Evolutionary conservation across 2,888 invertebrate genomes (phyloP).

Genomic region (Cerceris rybyensis): DNA sequence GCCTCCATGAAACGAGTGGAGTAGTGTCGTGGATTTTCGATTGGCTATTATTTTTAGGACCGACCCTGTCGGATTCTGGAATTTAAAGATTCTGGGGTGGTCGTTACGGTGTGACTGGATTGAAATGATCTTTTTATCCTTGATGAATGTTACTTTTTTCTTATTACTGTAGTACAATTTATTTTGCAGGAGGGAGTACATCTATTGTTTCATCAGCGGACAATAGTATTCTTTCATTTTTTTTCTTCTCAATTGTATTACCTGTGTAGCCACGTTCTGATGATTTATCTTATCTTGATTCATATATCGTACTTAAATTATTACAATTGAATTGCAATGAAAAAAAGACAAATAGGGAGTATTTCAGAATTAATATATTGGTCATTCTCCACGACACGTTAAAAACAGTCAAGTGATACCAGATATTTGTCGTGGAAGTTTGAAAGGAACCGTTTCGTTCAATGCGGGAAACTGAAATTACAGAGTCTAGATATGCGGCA

Average conservation of each 20-base stretch:
- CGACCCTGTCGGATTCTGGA: neutral
- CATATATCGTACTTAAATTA: neutral
- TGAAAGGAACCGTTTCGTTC: slow-evolving; percentile 5
- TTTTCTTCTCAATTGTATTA: too few species aligned
- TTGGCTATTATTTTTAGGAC: slow-evolving; percentile 25
- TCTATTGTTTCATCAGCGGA: too few species aligned
- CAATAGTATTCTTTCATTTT: too few species aligned
- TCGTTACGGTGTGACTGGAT: neutral
- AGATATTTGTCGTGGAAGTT: slow-evolving; percentile 7
- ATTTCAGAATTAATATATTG: neutral
- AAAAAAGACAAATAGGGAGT: neutral
- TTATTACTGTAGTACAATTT: too few species aligned
- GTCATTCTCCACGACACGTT: neutral
- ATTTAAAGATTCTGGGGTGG: neutral
- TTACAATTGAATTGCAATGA: neutral
- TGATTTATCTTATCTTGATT: too few species aligned
- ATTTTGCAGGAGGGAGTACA: too few species aligned
- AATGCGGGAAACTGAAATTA: slow-evolving; percentile 19
- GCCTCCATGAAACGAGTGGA: slow-evolving; percentile 22
- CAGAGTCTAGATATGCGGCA: slow-evolving; percentile 12
- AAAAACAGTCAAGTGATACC: neutral
- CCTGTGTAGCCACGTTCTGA: neutral
- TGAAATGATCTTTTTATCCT: too few species aligned
- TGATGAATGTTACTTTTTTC: too few species aligned
- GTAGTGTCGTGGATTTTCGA: slow-evolving; percentile 6